Base-by-base conservation (phyloP, 2,888 invertebrate species). In the Masnerella sp. region DNA sequence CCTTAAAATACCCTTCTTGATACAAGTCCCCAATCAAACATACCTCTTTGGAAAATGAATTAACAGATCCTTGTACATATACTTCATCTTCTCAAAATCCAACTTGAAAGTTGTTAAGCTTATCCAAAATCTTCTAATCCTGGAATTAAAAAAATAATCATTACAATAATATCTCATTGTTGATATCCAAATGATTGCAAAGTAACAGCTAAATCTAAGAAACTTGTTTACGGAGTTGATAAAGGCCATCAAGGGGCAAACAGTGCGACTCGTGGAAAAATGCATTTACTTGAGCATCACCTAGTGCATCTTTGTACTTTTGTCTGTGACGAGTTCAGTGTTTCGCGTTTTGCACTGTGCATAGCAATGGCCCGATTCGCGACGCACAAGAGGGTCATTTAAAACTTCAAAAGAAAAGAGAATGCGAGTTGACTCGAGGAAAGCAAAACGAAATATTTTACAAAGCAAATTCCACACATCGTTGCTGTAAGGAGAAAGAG, bases 371-470 rank as follows among this genome's bases (percentile, higher is more conserved):
- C 15, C 38, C 45, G 25, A 47, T 36, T 49, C 22, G 47, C 43
- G 47, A 42, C 61, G 40, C 56, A 73, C 62, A 73, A 67, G 65
- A 61, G 67, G 61, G 62, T 73, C 67, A 73, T 73, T 73, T 73
- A 67, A 56, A 73, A 68, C 56, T 68, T 68, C 58, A 73, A 73
- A 72, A 72, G 67, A 68, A 73, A 58, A 67, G 56, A 56, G 43
- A 67, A 56, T 56, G 58, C 47, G 49, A 62, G 67, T 65, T 61
- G 47, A 61, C 40, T 65, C 17, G 43, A 71, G 38, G 64, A 71
- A 65, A 71, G 64, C 51, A 64, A 36, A 71, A 71, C 64, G 65
- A 72, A 65, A 72, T 72, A 56, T 72, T 72, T 72, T 47, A 72
- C 54, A 59, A 67, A 67, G 72, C 45, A 65, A 72, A 72, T 61